Evolutionary conservation across 1,140 invertebrate species (phyloP), one percentile per base, ranked within the genome.

Genomic region (Drosophila trapezifrons): DNA sequence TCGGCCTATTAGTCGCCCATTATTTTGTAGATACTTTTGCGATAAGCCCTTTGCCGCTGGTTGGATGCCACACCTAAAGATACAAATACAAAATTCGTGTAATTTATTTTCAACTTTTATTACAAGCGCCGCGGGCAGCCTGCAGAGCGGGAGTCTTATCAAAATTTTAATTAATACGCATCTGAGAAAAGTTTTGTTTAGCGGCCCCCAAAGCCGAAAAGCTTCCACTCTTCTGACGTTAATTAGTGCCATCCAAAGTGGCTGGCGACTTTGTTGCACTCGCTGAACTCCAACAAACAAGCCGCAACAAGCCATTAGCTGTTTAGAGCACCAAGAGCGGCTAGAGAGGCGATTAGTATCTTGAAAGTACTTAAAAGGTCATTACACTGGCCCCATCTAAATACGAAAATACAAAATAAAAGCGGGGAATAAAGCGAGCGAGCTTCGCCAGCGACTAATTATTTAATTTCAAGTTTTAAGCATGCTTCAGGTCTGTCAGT

Each of bases 321-420:
- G 75, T 69, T 76, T 76, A 77, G 73, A 76, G 73, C 64, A 51
- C 57, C 64, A 60, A 77, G 51, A 75, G 72, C 56, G 49, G 65
- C 63, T 49, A 77, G 55, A 63, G 67, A 56, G 70, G 73, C 85
- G 84, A 89, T 89, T 89, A 89, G 80, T 89, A 89, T 89, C 84
- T 89, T 78, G 87, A 89, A 89, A 89, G 84, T 89, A 89, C 84
- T 89, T 89, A 89, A 89, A 89, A 89, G 84, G 84, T 89, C 84
- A 70, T 89, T 89, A 89, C 84, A 80, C 82, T 81, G 79, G 75
- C 69, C 46, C 51, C 66, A 47, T 69, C 65, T 69, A 69, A 69
- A 69, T 76, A 69, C 55, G 45, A 55, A 52, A 75, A 17, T 55
- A 46, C 25, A 32, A 43, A 37, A 25, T 54, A 52, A 45, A 65